Evolutionary conservation across 2,797 vertebrate genomes (phyloP).

Genomic region (Myripristis murdjan): DNA sequence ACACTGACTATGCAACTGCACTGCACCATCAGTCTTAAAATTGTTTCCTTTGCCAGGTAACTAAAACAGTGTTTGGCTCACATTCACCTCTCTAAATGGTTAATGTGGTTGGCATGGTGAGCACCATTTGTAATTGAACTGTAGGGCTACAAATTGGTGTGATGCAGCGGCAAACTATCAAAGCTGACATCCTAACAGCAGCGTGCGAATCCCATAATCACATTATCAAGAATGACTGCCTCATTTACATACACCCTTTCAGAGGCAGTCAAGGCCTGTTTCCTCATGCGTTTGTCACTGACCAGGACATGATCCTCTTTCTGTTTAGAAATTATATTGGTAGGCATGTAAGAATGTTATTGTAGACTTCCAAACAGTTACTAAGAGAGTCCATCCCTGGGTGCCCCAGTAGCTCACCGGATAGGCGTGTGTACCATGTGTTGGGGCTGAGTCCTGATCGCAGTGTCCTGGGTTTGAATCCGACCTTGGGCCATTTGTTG

Average conservation of each 20-base stretch:
- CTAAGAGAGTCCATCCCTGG: too few species aligned
- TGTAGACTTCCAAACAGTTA: too few species aligned
- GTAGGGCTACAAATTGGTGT: background rate
- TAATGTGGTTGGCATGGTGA: background rate
- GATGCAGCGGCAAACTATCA: background rate
- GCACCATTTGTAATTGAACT: conserved; percentile 5
- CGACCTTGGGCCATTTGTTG: too few species aligned
- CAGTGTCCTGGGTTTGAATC: too few species aligned
- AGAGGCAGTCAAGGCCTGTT: conserved; percentile 21
- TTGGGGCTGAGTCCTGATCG: too few species aligned
- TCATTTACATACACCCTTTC: conserved; percentile 40
- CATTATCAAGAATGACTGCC: conserved; percentile 36
- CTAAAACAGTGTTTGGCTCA: background rate
- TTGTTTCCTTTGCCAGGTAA: background rate
- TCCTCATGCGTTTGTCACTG: background rate
- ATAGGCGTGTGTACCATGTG: too few species aligned
- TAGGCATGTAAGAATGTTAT: too few species aligned
- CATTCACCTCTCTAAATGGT: background rate
- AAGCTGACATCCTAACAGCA: conserved; percentile 24
- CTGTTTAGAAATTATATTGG: too few species aligned
- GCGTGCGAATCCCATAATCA: conserved; percentile 25
- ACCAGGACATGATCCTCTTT: conserved; percentile 6
- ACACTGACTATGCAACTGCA: background rate
- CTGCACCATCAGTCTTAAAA: background rate
- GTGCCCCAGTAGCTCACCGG: too few species aligned